Base-by-base conservation (phyloP, 2,888 invertebrate species). In the Phytoseiulus persimilis region DNA sequence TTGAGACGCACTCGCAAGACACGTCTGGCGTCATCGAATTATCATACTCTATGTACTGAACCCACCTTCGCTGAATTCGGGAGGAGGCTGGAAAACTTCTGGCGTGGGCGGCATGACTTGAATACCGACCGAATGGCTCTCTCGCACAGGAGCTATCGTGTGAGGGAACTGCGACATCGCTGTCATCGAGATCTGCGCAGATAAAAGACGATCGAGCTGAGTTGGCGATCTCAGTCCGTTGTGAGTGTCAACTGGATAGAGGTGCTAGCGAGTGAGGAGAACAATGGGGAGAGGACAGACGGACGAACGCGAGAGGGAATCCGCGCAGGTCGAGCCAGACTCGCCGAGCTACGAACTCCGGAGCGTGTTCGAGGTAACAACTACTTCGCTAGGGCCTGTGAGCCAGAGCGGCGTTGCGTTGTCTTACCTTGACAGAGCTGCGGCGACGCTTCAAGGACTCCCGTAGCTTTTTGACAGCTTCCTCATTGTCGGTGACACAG, bases 401-500 rank as follows among this genome's bases (percentile, higher is more conserved):
- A 39, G 65, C 65, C 14, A 14, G 46, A 46, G 46, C 46, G 46
- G 46, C 46, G 46, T n/a, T n/a, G 65, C 65, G 65, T 87, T 9
- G n/a, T n/a, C 87, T 87, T 87, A 87, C 87, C 33, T 87, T 87
- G 87, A 87, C 45, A 31, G 87, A 87, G n/a, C 39, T 39, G n/a
- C 87, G 87, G 6, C 45, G 32, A 33, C 87, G 32, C 33, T 87
- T 87, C n/a, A 87, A 45, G 87, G 87, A 87, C 45, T 87, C 87
- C 32, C 87, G 32, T 45, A 87, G 32, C 87, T 87, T 87, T 11
- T 87, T 87, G 87, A 87, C 87, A n/a, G 87, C 87, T 87, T 87
- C 87, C 33, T 87, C 87, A 33, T 87, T 87, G 87, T 87, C 87
- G n/a, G 87, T 87, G 33, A 87, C 87, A 87, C 87, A 87, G 87